Base-by-base conservation (phyloP, 1,140 invertebrate species). In the Drosophila yakuba region DNA sequence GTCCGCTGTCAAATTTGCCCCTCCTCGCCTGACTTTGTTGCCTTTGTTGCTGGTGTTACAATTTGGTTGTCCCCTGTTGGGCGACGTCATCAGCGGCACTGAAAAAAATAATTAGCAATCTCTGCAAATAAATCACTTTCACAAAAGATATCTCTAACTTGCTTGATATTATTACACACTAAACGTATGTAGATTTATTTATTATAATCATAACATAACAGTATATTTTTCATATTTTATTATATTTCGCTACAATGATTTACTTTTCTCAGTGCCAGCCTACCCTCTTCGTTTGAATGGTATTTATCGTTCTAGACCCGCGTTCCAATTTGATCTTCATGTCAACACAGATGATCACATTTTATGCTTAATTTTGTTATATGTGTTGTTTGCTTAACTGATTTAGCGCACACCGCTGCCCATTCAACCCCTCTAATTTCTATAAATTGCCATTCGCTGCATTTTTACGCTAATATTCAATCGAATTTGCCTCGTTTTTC, bases 261-360 rank as follows among this genome's bases (percentile, higher is more conserved):
- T 3, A 0, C 15, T 68, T 68, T 32, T 28, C 25, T 25, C 45
- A 66, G 64, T 71, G 51, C 5, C n/a, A 1, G 10, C 6, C 67
- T 50, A 72, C 72, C 68, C 69, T 69, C 67, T 50, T 25, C 12
- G 38, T 14, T 25, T 28, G 36, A 12, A 23, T 8, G n/a, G 50
- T 52, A 23, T 39, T 57, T 28, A 48, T 58, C 36, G 64, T 71
- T 48, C 35, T 38, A 20, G 54, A 28, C 51, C 41, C n/a, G 52
- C 44, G 32, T 61, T 35, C 45, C 54, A 43, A 50, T 82, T 79
- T 91, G 90, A 91, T 91, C 90, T 91, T 86, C 83, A 79, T 91
- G 90, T 91, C 90, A 91, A 91, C 90, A 91, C 90, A 91, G 90
- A 91, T 91, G 90, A 91, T 91, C 90, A 91, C 85, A 91, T 91